These are phyloP conservation scores for Rousettus madagascariensis DNA, from an alignment of 2,797 vertebrate genomes.

Conservation along the genomic window DNA sequence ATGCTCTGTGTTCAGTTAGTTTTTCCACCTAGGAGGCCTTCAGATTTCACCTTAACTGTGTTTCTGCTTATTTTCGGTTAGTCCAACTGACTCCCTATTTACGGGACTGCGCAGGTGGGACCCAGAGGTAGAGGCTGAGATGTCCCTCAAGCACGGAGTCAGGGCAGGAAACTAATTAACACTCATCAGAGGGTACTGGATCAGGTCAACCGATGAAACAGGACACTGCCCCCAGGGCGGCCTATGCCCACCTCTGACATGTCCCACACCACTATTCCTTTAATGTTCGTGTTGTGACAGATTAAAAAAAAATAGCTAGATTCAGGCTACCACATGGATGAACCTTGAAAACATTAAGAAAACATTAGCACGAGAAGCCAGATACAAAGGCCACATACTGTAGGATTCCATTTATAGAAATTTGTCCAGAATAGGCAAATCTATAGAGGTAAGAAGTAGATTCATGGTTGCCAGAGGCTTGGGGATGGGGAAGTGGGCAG, in stretches of 20 bases:
- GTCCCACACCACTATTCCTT: neutral
- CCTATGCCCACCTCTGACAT: neutral
- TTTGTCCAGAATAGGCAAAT: neutral
- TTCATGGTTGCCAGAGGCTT: neutral
- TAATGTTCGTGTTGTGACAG: neutral
- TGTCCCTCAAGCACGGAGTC: neutral
- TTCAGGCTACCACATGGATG: neutral
- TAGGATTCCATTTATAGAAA: neutral
- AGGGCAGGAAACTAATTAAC: too few species aligned
- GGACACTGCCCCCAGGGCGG: fast-evolving
- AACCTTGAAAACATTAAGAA: neutral
- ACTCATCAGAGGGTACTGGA: too few species aligned
- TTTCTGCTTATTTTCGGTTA: neutral
- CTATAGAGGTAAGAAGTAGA: neutral
- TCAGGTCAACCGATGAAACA: neutral
- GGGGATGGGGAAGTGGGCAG: neutral
- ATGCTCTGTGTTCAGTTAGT: neutral
- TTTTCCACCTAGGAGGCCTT: neutral
- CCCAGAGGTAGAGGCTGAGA: neutral
- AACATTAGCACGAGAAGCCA: neutral
- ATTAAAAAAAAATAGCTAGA: neutral
- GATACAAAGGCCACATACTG: neutral
- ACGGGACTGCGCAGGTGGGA: too few species aligned
- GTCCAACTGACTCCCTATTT: neutral
- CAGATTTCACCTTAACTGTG: neutral